These are phyloP conservation scores for Limosa lapponica DNA, from an alignment of 2,797 vertebrate species.

Conservation along the genomic window DNA sequence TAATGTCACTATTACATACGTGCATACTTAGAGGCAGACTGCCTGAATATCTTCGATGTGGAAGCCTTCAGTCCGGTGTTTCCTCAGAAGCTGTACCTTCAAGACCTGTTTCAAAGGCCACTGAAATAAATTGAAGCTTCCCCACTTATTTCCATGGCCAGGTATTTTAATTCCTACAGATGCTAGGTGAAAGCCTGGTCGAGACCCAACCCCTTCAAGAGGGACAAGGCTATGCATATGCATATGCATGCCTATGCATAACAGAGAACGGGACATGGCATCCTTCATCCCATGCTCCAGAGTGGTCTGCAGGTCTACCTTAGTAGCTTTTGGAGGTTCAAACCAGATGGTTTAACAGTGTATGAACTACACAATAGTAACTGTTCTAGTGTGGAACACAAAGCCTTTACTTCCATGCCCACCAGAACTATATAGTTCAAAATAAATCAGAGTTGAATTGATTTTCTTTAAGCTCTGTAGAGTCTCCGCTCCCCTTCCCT, in stretches of 20 bases:
- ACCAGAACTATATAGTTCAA: neutral
- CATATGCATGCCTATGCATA: too few relatives aligned
- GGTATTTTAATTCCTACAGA: neutral
- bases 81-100: neutral
- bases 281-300: neutral
- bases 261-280: neutral
- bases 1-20: neutral
- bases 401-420: neutral
- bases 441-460: neutral
- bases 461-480: neutral
- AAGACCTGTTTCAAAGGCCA: neutral
- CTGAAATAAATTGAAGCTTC: neutral
- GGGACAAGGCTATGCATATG: too few relatives aligned
- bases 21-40: neutral
- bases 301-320: neutral
- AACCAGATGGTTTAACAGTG: neutral
- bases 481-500: neutral
- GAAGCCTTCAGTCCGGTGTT: accelerated
- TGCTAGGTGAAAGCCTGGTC: neutral
- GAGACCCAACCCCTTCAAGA: neutral
- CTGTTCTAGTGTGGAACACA: neutral
- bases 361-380: neutral
- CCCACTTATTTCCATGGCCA: neutral
- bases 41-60: accelerated
- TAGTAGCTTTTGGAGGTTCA: neutral